Percentiles rank a stretch among this genome's conserved stretches.
These are phyloP conservation scores for Conops quadrifasciatus DNA, from an alignment of 2,888 invertebrate species.

Conservation along the genomic window DNA sequence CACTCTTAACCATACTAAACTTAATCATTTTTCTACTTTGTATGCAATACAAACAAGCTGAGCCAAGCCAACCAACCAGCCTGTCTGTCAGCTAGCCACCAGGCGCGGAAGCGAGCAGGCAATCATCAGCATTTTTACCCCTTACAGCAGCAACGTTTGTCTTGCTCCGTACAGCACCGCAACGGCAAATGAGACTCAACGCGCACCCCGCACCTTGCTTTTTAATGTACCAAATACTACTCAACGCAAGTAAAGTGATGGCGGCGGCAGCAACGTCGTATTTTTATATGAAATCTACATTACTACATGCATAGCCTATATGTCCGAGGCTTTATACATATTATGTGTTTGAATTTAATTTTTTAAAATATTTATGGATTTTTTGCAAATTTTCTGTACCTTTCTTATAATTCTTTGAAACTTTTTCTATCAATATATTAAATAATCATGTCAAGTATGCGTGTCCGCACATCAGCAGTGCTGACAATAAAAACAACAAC, in stretches of 20 bases:
- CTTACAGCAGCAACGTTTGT: neutral
- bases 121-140: constrained; percentile 20
- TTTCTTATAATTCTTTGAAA: constrained; percentile 13
- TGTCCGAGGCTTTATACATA: constrained; percentile 2
- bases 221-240: constrained; percentile 19
- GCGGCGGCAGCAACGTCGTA: neutral
- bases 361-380: neutral
- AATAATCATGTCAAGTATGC: constrained; percentile 26
- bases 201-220: neutral
- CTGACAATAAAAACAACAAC: constrained; percentile 19
- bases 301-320: constrained; percentile 6
- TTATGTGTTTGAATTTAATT: neutral
- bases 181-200: neutral
- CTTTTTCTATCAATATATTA: constrained; percentile 15
- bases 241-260: neutral
- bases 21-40: constrained; percentile 7
- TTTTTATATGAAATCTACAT: constrained; percentile 23
- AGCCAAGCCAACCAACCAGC: constrained; percentile 20
- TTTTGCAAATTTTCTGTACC: constrained; percentile 1
- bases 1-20: neutral
- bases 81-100: constrained; percentile 36
- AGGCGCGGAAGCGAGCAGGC: constrained; percentile 13
- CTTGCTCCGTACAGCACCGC: neutral
- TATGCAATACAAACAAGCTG: constrained; percentile 18
- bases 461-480: constrained; percentile 12